A percentile compares a stretch with the other conserved stretches of the same genome.
These are phyloP conservation scores for Hipparchia semele DNA, from an alignment of 2,888 invertebrate species.

Conservation along the genomic window DNA sequence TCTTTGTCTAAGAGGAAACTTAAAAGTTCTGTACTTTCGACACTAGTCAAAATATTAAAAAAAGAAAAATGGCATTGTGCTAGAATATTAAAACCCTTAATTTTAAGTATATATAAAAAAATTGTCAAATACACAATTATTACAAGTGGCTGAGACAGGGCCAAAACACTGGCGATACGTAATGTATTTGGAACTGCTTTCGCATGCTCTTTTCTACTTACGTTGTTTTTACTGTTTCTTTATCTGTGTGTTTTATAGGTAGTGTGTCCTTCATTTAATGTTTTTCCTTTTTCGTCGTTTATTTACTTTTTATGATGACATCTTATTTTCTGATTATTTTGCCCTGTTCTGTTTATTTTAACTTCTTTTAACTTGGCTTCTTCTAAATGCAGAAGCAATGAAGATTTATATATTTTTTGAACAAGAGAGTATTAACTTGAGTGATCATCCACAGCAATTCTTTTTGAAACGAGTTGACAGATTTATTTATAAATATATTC, in stretches of 20 bases:
- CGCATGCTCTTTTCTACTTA: constrained; percentile 43
- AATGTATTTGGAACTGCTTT: constrained; percentile 29
- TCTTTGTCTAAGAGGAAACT: no score
- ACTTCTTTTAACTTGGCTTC: constrained; percentile 54
- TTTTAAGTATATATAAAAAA: no score
- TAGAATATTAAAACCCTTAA: no score
- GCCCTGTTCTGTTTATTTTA: constrained; percentile 45
- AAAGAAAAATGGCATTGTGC: no score
- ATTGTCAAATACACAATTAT: background rate
- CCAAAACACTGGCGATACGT: constrained; percentile 7
- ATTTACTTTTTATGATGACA: background rate
- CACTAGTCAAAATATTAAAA: no score
- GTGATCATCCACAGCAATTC: constrained; percentile 74
- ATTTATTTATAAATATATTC: constrained; percentile 34
- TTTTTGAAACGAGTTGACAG: constrained; percentile 57
- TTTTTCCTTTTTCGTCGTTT: constrained; percentile 3
- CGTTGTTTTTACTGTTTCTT: background rate
- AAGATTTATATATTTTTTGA: constrained; percentile 40
- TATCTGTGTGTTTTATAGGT: constrained; percentile 4
- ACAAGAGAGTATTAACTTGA: constrained; percentile 10
- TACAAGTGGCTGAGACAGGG: background rate
- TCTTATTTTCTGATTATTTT: constrained; percentile 36
- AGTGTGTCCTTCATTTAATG: constrained; percentile 4
- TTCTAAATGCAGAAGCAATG: constrained; percentile 79
- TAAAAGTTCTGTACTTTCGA: no score